These are phyloP conservation scores for Perodicticus potto DNA, from an alignment of 2,797 vertebrate genomes.

Conservation along the genomic window DNA sequence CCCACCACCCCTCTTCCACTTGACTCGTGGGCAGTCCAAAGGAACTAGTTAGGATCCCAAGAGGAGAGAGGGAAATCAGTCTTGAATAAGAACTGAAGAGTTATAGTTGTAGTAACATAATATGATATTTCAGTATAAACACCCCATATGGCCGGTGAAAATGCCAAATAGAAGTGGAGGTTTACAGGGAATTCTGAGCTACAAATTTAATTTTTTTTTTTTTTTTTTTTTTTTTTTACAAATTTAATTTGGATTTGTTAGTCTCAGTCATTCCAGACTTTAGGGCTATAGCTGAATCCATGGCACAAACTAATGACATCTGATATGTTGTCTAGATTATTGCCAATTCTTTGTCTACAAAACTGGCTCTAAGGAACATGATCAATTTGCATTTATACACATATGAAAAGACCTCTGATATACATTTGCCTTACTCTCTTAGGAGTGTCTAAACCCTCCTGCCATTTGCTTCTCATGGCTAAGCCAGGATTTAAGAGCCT, in stretches of 20 bases:
- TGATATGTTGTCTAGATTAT: not conserved
- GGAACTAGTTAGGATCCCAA: not conserved
- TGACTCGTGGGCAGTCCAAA: not conserved
- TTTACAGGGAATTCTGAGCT: not conserved
- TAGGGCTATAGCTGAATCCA: not conserved
- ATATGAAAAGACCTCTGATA: not conserved
- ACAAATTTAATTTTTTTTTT: not conserved
- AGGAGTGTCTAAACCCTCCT: not conserved
- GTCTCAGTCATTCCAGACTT: not conserved
- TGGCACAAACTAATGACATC: not conserved
- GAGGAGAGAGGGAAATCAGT: not conserved
- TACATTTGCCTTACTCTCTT: not conserved
- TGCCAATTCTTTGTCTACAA: not conserved
- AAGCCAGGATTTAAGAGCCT: not conserved
- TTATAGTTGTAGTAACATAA: not conserved
- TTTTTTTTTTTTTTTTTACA: not conserved
- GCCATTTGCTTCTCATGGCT: not conserved
- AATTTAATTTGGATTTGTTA: not conserved
- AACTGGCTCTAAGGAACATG: not conserved
- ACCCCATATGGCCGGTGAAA: not conserved
- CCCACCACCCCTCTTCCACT: not conserved
- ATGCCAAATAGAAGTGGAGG: not conserved
- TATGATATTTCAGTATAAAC: not conserved
- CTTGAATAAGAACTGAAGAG: constrained; percentile 13
- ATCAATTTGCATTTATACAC: not conserved